phyloP scores from a whole-genome alignment of 2,888 invertebrate genomes.

The Tachina fera region DNA sequence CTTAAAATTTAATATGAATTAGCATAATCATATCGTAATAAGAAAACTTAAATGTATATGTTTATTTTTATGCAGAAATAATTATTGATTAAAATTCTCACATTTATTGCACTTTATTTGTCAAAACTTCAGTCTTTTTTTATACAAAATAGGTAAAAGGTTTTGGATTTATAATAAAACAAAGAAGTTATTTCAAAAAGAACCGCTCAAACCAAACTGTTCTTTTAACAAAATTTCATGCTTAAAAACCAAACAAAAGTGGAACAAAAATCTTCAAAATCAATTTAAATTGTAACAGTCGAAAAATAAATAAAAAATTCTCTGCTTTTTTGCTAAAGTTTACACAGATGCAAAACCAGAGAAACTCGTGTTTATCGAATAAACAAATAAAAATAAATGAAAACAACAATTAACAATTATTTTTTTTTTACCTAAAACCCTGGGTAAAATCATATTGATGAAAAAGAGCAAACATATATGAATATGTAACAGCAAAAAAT shows the following conservation, averaged over 20 bases:
- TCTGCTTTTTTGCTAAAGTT: neutral
- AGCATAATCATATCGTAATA: too few species aligned
- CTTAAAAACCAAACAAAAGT: conserved; percentile 14
- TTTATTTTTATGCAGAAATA: conserved; percentile 3
- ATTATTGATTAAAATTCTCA: conserved; percentile 23
- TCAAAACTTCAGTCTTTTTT: conserved; percentile 31
- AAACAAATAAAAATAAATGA: neutral
- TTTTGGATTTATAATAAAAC: neutral
- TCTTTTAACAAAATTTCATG: neutral
- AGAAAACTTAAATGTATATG: neutral
- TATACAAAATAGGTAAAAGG: neutral
- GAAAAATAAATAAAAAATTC: conserved; percentile 13
- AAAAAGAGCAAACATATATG: too few species aligned
- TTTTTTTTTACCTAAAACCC: too few species aligned
- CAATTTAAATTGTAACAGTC: conserved; percentile 31
- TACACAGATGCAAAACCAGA: neutral
- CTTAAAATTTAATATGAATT: too few species aligned
- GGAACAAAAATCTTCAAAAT: neutral
- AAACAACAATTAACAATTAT: neutral
- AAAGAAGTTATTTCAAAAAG: neutral
- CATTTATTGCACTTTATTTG: conserved; percentile 52
- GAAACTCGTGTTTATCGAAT: neutral
- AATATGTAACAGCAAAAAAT: neutral
- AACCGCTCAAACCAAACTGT: neutral
- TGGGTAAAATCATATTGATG: too few species aligned